Base-by-base conservation (phyloP, 2,888 invertebrate species). In the Drosophila acutilabella region DNA sequence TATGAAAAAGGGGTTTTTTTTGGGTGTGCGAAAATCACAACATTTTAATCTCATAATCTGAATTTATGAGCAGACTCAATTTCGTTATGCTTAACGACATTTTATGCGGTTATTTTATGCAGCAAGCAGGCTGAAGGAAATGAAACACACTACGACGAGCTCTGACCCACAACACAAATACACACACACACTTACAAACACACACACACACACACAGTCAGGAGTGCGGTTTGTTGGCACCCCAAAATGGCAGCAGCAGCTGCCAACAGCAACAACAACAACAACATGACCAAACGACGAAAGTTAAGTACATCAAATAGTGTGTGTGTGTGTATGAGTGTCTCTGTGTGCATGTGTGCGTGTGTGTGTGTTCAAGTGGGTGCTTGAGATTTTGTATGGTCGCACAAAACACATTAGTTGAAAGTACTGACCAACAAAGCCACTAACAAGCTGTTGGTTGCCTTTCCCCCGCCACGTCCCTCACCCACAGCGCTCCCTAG, bases 341-440 rank as follows among this genome's bases (percentile, higher is more conserved):
- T 30, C 33, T 18, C 7, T 41, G 4, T 10, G 30, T 61, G 41
- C 48, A 23, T 42, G 51, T 53, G 47, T 44, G 59, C 41, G 40
- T 47, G 41, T 62, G 30, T 5, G 73, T 69, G 69, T 71, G 71
- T 83, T 69, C 67, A 72, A 68, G 68, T 76, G 81, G 75, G 79
- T 84, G 76, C 83, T 84, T 83, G 85, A 83, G 87, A 83, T 84
- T 83, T 78, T 81, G 72, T 88, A 71, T 83, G 89, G 89, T 83
- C 73, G 78, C 82, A 78, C 78, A 85, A 80, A 85, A 84, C 89
- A 88, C 89, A 89, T 85, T 87, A 89, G 89, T 85, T 82, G 78
- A 85, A 87, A 89, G 87, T 89, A 86, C 89, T 89, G 89, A 88
- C 89, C 89, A 89, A 88, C 89, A 86, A 86, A 89, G 89, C 85